Base-by-base conservation (phyloP, 2,797 vertebrate species). In the Phataginus tricuspis region DNA sequence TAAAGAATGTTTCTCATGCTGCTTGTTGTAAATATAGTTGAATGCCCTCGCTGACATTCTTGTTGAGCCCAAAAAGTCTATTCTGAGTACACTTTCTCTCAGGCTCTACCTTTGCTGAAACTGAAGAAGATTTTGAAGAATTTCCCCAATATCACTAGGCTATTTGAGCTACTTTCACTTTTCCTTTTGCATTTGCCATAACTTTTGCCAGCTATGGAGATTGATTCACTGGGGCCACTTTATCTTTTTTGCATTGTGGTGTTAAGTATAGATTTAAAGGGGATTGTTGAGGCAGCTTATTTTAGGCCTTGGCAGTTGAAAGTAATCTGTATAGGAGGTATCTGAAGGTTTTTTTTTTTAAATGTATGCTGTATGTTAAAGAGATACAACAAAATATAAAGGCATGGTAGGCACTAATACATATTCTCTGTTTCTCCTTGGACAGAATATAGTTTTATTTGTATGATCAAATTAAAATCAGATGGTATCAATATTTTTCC, bases 1-100 rank as follows among this genome's bases (percentile, higher is more conserved):
- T 92, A 55, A 83, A 78, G 77, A 95, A 89, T 61, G 45, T 95
- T 83, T 95, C 69, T 89, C 59, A 66, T 84, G 37, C 57, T 90
- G 77, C 79, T 72, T 85, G 55, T 75, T 79, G 85, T 80, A 49
- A 86, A 51, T 53, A n/a, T 12, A 84, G 57, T 95, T 80, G 66
- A 90, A 66, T 77, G 34, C 31, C 42, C 31, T 64, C 11, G 34
- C 25, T 31, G 55, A 74, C 57, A 39, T 96, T 80, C 66, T 88
- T 53, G 23, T 45, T 57, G 74, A 94, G 69, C 27, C 95, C 55
- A 2, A 29, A 37, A 75, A 53, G 29, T 63, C 51, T n/a, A 1
- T 77, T 61, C 61, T 42, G 23, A 83, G n/a, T 53, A 37, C 12
- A 23, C 21, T 69, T 49, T 91, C 14, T 75, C 34, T 86, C 14